phyloP scores from a whole-genome alignment of 2,797 vertebrate species.

The Spea hammondii region DNA sequence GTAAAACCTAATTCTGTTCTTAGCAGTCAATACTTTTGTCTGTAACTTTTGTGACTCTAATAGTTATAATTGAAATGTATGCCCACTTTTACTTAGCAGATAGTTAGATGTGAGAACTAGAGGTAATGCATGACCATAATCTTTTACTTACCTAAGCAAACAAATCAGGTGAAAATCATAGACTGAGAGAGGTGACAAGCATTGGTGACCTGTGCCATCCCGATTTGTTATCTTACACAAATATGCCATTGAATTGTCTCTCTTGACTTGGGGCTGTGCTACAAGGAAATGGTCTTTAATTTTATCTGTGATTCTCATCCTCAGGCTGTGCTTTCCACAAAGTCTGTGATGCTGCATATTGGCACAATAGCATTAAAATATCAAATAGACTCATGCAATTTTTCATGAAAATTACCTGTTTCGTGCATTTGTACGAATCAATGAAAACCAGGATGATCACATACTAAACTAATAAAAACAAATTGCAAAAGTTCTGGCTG shows the following conservation, averaged over 20 bases:
- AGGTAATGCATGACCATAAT: slow-evolving; percentile 18
- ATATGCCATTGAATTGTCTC: slow-evolving; percentile 48
- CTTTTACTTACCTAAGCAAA: slow-evolving; percentile 21
- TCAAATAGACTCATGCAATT: not conserved
- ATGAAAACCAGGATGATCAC: not conserved
- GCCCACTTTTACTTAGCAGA: slow-evolving; percentile 19
- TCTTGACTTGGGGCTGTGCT: slow-evolving; percentile 27
- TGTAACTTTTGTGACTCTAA: slow-evolving; percentile 18
- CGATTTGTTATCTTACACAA: slow-evolving; percentile 42
- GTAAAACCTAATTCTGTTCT: slow-evolving; percentile 15
- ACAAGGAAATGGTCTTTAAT: slow-evolving; percentile 28
- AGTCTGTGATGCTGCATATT: too few species aligned
- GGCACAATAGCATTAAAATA: too few species aligned
- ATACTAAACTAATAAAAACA: too few species aligned
- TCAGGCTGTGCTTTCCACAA: not conserved
- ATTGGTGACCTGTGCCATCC: slow-evolving; percentile 46
- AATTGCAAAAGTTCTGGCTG: too few species aligned
- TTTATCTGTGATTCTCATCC: slow-evolving; percentile 14
- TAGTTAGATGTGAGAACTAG: not conserved
- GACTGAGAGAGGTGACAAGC: slow-evolving; percentile 37
- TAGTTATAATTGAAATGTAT: slow-evolving; percentile 22
- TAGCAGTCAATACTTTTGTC: slow-evolving; percentile 11
- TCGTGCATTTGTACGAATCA: not conserved
- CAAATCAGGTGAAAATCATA: slow-evolving; percentile 30
- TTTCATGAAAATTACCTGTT: not conserved